Conservation (phyloP, 2,797 vertebrate species). For the Sebastiscus albofasciatus region DNA sequence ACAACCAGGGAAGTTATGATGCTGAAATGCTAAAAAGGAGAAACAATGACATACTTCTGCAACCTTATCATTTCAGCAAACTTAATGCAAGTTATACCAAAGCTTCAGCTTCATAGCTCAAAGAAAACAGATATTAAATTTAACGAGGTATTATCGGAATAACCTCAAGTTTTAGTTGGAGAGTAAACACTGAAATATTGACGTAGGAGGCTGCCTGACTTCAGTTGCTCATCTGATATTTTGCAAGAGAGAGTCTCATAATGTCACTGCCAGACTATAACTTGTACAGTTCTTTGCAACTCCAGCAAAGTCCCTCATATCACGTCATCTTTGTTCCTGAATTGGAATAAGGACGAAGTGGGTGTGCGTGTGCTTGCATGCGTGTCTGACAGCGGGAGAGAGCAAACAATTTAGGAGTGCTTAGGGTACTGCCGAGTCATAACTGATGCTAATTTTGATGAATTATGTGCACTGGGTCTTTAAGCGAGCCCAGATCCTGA, state of each 20-base stretch:
- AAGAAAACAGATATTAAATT: slow-evolving; percentile 20
- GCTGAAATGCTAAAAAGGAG: not conserved
- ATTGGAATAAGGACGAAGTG: not conserved
- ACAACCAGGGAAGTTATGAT: not conserved
- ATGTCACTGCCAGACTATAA: slow-evolving; percentile 16
- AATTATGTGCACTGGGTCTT: slow-evolving; percentile 44
- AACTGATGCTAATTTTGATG: slow-evolving; percentile 49
- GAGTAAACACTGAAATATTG: slow-evolving; percentile 48
- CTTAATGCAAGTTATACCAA: not conserved
- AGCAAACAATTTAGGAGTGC: slow-evolving; percentile 30
- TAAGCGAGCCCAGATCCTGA: slow-evolving; percentile 27
- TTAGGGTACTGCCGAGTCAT: slow-evolving; percentile 16
- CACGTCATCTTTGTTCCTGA: not conserved
- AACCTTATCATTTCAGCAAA: not conserved
- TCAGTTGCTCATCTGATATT: slow-evolving; percentile 49
- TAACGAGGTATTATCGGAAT: not conserved
- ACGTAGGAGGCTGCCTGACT: slow-evolving; percentile 42
- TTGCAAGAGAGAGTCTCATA: slow-evolving; percentile 4
- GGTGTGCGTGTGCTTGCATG: not conserved
- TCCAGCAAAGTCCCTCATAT: slow-evolving; percentile 17
- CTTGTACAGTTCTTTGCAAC: not conserved
- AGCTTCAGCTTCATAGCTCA: not conserved
- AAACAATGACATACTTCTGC: not conserved
- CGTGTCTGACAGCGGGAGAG: not conserved
- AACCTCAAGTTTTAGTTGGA: slow-evolving; percentile 10